Conservation (phyloP, 2,113 vertebrate genomes). For the Gobio gobio region DNA sequence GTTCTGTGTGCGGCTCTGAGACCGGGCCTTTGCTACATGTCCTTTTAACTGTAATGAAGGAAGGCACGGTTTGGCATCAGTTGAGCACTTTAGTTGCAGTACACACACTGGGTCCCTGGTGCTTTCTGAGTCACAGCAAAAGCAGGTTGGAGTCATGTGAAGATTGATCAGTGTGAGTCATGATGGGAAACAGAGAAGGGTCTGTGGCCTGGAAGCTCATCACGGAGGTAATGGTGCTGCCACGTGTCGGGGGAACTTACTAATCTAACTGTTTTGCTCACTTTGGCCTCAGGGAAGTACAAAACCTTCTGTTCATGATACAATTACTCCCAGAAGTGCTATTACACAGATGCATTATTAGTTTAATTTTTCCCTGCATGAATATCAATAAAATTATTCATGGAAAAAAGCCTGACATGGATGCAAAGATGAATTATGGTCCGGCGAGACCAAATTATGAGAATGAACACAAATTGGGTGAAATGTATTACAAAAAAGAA, state of each 20-base stretch:
- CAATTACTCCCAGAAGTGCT: constrained; percentile 15
- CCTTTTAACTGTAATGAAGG: constrained; percentile 41
- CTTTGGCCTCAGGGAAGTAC: constrained; percentile 24
- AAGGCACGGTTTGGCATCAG: constrained; percentile 30
- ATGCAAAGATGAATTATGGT: neutral
- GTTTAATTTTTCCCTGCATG: neutral
- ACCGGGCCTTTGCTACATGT: constrained; percentile 6
- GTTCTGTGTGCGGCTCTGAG: constrained; percentile 16
- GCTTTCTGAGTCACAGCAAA: constrained; percentile 37
- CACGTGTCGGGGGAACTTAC: neutral
- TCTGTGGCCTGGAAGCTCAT: neutral
- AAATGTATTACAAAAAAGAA: neutral
- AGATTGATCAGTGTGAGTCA: constrained; percentile 32
- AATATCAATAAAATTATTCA: neutral
- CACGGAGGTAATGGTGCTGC: constrained; percentile 28
- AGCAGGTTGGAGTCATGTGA: constrained; percentile 27
- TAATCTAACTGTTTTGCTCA: constrained; percentile 9
- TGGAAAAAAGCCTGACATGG: neutral
- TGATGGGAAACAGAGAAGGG: neutral
- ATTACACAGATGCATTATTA: neutral
- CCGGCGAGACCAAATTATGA: neutral
- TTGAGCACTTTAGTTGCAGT: constrained; percentile 29
- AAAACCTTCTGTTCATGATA: constrained; percentile 5
- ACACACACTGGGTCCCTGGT: constrained; percentile 18
- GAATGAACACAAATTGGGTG: neutral